Base-by-base conservation (phyloP, 1,140 invertebrate species). In the Solenopsis invicta region DNA sequence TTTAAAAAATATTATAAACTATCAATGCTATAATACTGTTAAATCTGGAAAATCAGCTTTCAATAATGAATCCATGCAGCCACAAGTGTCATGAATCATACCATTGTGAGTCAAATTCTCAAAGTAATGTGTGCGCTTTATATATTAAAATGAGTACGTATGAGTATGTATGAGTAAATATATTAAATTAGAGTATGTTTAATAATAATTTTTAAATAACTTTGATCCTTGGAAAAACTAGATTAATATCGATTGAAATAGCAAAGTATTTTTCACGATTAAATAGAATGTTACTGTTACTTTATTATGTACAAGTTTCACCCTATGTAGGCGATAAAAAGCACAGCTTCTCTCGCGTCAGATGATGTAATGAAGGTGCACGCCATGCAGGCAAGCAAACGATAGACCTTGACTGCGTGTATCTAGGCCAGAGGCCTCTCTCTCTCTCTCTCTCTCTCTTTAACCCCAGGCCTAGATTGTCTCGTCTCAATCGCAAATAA, bases 401-500 rank as follows among this genome's bases (percentile, higher is more conserved):
- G 50, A 85, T 29, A 41, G 61, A 87, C 88, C 88, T 87, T 89
- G 88, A 87, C 88, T 52, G 24, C 62, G 50, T 84, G 50, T 59
- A 89, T 84, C 72, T 72, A 72, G 66, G 64, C 18, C 66, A 48
- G 21, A 54, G 64, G 74, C 34, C 69, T 54, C 41, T 45, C 45
- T 41, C 54, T 52, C 24, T 52, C 29, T 41, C 29, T 56, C 82
- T 48, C 24, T 52, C 48, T 66, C 54, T 48, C 21, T 50, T 29
- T 52, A n/a, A 29, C 34, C 61, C 56, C 50, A 71, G 52, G 24
- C 37, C 50, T 69, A 81, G 64, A 24, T 45, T 37, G 48, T 18
- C 12, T 71, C 50, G 48, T 18, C 12, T 71, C 66, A 18, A 81
- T 71, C 52, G 12, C 50, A 52, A 71, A 41, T 41, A 41, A 4